phyloP scores from a whole-genome alignment of 1,140 invertebrate species.

The Drosophila funebris region DNA sequence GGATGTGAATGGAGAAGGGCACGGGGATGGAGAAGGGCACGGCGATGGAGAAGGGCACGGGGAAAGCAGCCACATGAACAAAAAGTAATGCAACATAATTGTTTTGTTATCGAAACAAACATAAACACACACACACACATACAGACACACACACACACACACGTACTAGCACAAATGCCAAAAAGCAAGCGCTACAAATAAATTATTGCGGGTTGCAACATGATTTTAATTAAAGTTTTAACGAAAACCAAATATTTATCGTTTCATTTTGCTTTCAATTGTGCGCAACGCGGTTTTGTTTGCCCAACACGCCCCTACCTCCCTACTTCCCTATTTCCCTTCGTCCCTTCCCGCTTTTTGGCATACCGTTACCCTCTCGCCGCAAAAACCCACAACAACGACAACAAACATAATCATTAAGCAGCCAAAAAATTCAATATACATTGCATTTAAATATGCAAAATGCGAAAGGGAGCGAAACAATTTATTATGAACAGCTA shows the following conservation, averaged over 20 bases:
- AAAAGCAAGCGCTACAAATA: slow-evolving; percentile 61
- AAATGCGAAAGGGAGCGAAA: slow-evolving; percentile 39
- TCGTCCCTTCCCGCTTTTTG: too few relatives aligned
- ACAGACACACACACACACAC: background rate
- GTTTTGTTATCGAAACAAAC: slow-evolving; percentile 69
- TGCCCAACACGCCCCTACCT: slow-evolving; percentile 8
- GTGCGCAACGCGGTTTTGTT: slow-evolving; percentile 60
- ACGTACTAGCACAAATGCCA: slow-evolving; percentile 7
- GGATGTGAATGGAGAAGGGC: background rate
- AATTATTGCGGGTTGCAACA: slow-evolving; percentile 74
- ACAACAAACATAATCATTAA: slow-evolving; percentile 55
- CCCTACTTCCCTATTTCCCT: background rate
- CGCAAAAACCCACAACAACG: background rate
- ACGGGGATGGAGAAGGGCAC: background rate
- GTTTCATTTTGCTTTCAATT: slow-evolving; percentile 80
- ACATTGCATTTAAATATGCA: slow-evolving; percentile 67
- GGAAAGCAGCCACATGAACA: slow-evolving; percentile 44
- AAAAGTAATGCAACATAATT: slow-evolving; percentile 73
- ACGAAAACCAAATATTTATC: slow-evolving; percentile 81
- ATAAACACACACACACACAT: slow-evolving; percentile 34
- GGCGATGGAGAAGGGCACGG: background rate
- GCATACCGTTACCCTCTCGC: background rate
- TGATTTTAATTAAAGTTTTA: slow-evolving; percentile 82
- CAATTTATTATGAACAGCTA: slow-evolving; percentile 69
- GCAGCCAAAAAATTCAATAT: slow-evolving; percentile 65